Base-by-base conservation (phyloP, 2,797 vertebrate species). In the Oryzias dopingdopingensis region DNA sequence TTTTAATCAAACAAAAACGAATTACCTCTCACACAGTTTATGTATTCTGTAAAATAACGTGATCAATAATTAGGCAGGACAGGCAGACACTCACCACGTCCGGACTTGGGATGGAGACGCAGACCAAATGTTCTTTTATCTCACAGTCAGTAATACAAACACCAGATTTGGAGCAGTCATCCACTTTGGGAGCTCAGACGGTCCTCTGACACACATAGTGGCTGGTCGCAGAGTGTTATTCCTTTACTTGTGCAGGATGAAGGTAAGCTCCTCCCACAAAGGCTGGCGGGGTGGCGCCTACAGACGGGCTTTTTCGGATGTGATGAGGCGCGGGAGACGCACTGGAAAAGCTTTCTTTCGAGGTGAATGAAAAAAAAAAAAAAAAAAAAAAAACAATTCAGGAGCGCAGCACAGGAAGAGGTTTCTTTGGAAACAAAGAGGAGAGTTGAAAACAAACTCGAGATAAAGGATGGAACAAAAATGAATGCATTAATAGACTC, bases 121-220 rank as follows among this genome's bases (percentile, higher is more conserved):
- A 75, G 72, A 74, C 72, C 55, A 45, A 58, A 72, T 75, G 40
- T 65, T 75, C 65, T 87, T 65, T 54, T 81, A 52, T 86, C 75
- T 85, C 67, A 67, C 62, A 84, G 80, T 90, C 84, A 84, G 70
- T 59, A 77, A 74, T 62, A 72, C 73, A 87, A 81, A 88, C 81
- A 77, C 64, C 76, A 79, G 76, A 67, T 74, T 76, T 69, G 74
- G 62, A 80, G 79, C 83, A 76, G 79, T 82, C 90, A 90, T 89
- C 85, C 73, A 91, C 88, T 91, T 72, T 82, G 83, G 84, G 88
- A 90, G 89, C 87, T 89, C 91, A 91, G 88, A 93, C 93, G 93
- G 93, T 92, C 91, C 89, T 94, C 93, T 94, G 93, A 93, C 92
- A 92, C 87, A 86, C 91, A 86, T 89, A 83, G 89, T 92, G 91